These are phyloP conservation scores for Calosoma granatense DNA, from an alignment of 1,140 invertebrate species.

Conservation along the genomic window DNA sequence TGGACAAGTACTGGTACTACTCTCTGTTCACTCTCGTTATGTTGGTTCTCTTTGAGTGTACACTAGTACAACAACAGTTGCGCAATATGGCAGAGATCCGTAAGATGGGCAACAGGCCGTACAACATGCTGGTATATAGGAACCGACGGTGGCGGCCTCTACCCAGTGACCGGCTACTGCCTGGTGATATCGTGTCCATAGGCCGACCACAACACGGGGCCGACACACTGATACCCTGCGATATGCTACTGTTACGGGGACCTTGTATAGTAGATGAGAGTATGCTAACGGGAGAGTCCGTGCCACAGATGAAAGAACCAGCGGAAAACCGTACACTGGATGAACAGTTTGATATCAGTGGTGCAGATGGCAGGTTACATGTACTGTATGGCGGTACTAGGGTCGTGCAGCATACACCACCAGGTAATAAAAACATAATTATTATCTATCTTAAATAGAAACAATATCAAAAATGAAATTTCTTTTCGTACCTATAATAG, in stretches of 20 bases:
- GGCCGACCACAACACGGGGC: constrained; percentile 61
- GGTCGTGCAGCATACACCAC: constrained; percentile 88
- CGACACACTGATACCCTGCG: constrained; percentile 92
- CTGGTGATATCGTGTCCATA: constrained; percentile 95
- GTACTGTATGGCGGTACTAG: constrained; percentile 96
- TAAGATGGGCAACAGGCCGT: constrained; percentile 99
- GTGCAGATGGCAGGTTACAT: constrained; percentile 86
- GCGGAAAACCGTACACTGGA: constrained; percentile 74
- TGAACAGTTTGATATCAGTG: constrained; percentile 36
- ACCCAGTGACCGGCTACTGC: constrained; percentile 78
- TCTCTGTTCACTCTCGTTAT: constrained; percentile 95
- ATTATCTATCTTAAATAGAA: no score
- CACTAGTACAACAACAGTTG: constrained; percentile 94
- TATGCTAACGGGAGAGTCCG: constrained; percentile 61
- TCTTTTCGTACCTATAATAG: no score
- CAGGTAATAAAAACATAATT: constrained; percentile 61
- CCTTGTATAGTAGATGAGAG: constrained; percentile 33
- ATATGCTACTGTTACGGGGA: constrained; percentile 78
- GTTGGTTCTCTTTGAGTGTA: constrained; percentile 97
- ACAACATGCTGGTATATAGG: constrained; percentile 87
- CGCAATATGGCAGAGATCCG: constrained; percentile 98
- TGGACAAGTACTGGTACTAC: constrained; percentile 98
- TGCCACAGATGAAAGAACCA: constrained; percentile 99
- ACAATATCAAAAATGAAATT: no score
- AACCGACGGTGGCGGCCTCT: constrained; percentile 87